Evolutionary conservation across 2,888 invertebrate genomes (phyloP).

Genomic region (Stictocephala bisonia): DNA sequence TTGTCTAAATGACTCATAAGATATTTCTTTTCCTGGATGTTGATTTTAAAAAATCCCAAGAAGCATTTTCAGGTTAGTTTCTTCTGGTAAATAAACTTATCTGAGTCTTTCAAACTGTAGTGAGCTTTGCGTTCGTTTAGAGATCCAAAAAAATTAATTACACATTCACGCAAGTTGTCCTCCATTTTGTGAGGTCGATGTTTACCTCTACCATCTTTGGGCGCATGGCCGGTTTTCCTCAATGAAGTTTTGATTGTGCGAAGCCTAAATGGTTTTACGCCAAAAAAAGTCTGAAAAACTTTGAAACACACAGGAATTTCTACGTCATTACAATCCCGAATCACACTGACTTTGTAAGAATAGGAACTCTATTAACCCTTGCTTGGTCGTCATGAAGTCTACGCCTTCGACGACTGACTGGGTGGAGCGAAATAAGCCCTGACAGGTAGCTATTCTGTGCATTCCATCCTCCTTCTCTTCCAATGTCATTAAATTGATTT

Average conservation of each 20-base stretch:
- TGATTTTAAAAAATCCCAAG: constrained; percentile 1
- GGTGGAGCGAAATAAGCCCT: background rate
- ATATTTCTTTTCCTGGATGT: constrained; percentile 1
- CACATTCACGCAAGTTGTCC: background rate
- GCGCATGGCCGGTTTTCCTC: background rate
- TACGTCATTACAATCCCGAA: background rate
- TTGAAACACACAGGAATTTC: constrained; percentile 27
- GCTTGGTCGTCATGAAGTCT: background rate
- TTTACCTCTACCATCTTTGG: constrained; percentile 21
- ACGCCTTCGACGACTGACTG: background rate
- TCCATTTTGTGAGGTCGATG: constrained; percentile 15
- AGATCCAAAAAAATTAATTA: constrained; percentile 8
- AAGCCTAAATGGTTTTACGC: constrained; percentile 12
- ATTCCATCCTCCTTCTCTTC: background rate
- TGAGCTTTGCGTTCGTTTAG: constrained; percentile 28
- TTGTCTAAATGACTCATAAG: constrained; percentile 16
- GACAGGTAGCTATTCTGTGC: background rate
- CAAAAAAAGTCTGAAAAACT: constrained; percentile 12
- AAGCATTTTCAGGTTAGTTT: background rate
- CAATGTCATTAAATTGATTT: constrained; percentile 1
- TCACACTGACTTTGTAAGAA: constrained; percentile 8
- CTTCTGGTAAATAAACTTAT: constrained; percentile 2
- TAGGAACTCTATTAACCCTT: constrained; percentile 17
- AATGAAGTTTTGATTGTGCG: constrained; percentile 3
- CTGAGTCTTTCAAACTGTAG: constrained; percentile 36